Percentiles rank a stretch among this genome's conserved stretches.
Conservation (phyloP, 2,888 invertebrate species). For the Hemaris fuciformis region DNA sequence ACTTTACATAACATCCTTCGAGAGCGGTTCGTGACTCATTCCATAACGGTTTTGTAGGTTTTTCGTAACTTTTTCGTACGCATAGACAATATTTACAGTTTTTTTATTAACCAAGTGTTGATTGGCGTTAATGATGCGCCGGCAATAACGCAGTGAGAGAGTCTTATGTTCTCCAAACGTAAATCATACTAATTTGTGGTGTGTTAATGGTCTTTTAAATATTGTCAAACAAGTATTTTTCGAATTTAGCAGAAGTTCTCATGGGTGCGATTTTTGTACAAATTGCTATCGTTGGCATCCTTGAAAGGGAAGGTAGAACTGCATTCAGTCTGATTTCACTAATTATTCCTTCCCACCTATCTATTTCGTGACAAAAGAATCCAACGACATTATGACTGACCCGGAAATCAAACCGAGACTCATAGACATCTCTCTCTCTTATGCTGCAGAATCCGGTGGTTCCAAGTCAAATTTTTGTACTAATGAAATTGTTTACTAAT, state of each 20-base stretch:
- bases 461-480: too few relatives aligned
- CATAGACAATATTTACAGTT: constrained; percentile 41
- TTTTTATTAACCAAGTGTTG: constrained; percentile 58
- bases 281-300: background rate
- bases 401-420: too few relatives aligned
- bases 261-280: background rate
- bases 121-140: constrained; percentile 50
- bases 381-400: too few relatives aligned
- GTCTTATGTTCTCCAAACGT: constrained; percentile 12
- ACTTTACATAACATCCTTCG: constrained; percentile 16
- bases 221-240: constrained; percentile 12
- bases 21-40: background rate
- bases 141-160: constrained; percentile 29
- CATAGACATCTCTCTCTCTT: too few relatives aligned
- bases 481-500: too few relatives aligned
- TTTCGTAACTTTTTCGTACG: constrained; percentile 37
- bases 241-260: background rate
- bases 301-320: too few relatives aligned
- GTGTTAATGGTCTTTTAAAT: constrained; percentile 16
- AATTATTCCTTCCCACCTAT: too few relatives aligned
- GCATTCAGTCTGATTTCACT: too few relatives aligned
- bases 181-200: constrained; percentile 12
- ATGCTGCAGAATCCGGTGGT: too few relatives aligned
- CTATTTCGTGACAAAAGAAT: too few relatives aligned
- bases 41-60: constrained; percentile 16